Evolutionary conservation across 2,888 invertebrate species (phyloP).

Genomic region (Leptopilina myrica): DNA sequence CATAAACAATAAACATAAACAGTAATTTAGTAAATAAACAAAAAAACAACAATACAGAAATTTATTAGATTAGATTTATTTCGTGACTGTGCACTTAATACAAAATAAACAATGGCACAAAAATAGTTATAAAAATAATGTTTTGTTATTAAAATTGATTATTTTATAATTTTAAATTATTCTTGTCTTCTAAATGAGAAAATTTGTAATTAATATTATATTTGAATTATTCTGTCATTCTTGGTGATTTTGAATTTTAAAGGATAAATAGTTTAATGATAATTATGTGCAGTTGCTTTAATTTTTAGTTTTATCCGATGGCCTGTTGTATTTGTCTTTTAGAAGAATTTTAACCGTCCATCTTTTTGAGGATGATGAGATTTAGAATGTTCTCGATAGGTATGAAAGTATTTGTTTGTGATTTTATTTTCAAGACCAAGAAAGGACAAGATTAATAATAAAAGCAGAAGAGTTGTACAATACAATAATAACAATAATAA

Average conservation of each 20-base stretch:
- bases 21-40: too few species aligned
- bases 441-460: conserved; percentile 3
- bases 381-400: conserved; percentile 32
- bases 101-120: too few species aligned
- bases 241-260: not conserved
- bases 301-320: conserved; percentile 38
- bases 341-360: conserved; percentile 25
- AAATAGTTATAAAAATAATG: too few species aligned
- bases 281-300: conserved; percentile 28
- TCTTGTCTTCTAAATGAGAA: too few species aligned
- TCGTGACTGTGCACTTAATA: too few species aligned
- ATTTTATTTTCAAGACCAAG: conserved; percentile 19
- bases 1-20: too few species aligned
- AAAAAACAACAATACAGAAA: too few species aligned
- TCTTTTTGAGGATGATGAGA: conserved; percentile 29
- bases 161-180: too few species aligned
- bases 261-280: not conserved
- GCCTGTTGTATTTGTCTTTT: conserved; percentile 21
- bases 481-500: too few species aligned
- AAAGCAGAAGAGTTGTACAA: conserved; percentile 28
- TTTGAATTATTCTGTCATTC: not conserved
- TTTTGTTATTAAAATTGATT: too few species aligned
- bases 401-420: conserved; percentile 30
- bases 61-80: too few species aligned
- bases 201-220: not conserved